A percentile compares a stretch with the other conserved stretches of the same genome.
Evolutionary conservation across 2,888 invertebrate genomes (phyloP).

Genomic region (Neria commutata): DNA sequence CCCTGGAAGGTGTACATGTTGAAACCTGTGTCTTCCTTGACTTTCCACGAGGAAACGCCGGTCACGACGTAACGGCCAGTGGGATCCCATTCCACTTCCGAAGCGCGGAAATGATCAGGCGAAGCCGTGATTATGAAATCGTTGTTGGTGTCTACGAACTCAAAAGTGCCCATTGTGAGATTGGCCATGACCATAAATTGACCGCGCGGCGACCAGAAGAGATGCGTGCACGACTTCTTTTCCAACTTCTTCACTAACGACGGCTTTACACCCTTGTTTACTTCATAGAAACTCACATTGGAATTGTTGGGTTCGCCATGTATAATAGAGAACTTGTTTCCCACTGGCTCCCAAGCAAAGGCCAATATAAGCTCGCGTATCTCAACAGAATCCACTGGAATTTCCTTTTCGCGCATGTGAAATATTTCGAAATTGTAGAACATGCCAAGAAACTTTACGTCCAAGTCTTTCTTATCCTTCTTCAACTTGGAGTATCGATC

Average conservation of each 20-base stretch:
- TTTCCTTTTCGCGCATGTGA: constrained; percentile 96
- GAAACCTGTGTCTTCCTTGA: constrained; percentile 91
- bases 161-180: constrained; percentile 84
- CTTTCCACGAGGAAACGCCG: constrained; percentile 93
- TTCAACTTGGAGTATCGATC: constrained; percentile 88
- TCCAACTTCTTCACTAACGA: constrained; percentile 86
- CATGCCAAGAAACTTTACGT: constrained; percentile 94
- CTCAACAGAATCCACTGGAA: constrained; percentile 97
- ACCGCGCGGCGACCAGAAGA: constrained; percentile 96
- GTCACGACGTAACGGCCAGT: constrained; percentile 97
- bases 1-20: constrained; percentile 99
- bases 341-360: constrained; percentile 98
- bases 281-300: constrained; percentile 92
- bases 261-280: constrained; percentile 88
- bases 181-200: constrained; percentile 95
- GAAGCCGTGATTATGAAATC: constrained; percentile 96
- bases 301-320: constrained; percentile 84
- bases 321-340: constrained; percentile 94
- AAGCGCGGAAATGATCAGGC: constrained; percentile 89
- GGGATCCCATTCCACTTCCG: constrained; percentile 99
- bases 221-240: constrained; percentile 85
- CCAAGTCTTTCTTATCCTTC: constrained; percentile 89
- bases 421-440: constrained; percentile 99
- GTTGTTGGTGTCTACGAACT: constrained; percentile 91
- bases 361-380: constrained; percentile 91